Base-by-base conservation (phyloP, 2,888 invertebrate genomes). In the Eupithecia centaureata region DNA sequence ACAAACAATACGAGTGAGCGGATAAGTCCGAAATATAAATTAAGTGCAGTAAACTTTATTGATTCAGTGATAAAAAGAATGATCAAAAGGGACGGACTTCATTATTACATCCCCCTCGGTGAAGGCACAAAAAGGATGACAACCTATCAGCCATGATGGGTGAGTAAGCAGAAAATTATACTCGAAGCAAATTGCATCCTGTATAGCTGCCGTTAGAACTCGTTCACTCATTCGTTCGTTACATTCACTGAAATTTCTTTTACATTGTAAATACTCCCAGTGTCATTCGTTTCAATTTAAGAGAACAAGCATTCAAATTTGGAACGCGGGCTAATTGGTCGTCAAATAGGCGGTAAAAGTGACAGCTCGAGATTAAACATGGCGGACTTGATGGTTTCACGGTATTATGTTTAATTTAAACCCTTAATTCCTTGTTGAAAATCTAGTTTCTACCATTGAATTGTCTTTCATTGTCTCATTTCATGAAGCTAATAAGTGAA, bases 341-440 rank as follows among this genome's bases (percentile, higher is more conserved):
- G 77, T 80, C 84, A 84, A 83, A 83, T 80, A 74, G 78, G 83
- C 84, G 83, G 78, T 78, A 82, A 83, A 87, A 85, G 79, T 87
- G 85, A 86, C 84, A 85, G 81, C 76, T 79, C 77, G 77, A 76
- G 74, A 84, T 83, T 80, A 82, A 87, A 87, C 86, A 86, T 86
- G 86, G 85, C 82, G 76, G 81, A 75, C 72, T 65, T 70, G 75
- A 78, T 74, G 57, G 57, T 32, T 57, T 32, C 57, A 74, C 77
- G 76, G 79, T 82, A 82, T 84, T 81, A 78, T 79, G 18, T 42
- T 18, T 63, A 63, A 61, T 67, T 51, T 47, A 28, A 81, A 76
- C 77, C 81, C 78, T 84, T 83, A 79, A 82, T 79, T 80, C 58
- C 77, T 32, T 32, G 32, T 18, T 28, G 30, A 56, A 28, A 30